Percentiles rank a stretch among this genome's conserved stretches.
Conservation (phyloP, 2,113 vertebrate genomes). For the Eulemur macaco region DNA sequence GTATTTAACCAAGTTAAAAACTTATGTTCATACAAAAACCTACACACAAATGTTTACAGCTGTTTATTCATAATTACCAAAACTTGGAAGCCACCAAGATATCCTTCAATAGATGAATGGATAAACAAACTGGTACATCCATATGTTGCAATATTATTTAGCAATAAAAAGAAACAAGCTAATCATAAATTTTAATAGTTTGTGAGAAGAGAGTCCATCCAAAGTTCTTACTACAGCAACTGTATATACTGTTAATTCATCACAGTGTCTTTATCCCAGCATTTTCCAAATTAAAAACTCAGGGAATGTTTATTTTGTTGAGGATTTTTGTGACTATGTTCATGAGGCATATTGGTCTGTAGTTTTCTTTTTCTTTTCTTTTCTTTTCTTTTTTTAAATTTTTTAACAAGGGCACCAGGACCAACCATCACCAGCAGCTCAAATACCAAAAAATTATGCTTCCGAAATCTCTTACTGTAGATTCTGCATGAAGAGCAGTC, state of each 20-base stretch:
- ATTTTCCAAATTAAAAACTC: conserved; percentile 1
- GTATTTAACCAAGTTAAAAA: background rate
- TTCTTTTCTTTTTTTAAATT: too few relatives aligned
- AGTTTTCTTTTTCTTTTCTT: too few relatives aligned
- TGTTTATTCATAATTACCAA: background rate
- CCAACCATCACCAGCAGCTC: too few relatives aligned
- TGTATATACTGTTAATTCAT: background rate
- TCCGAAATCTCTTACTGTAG: too few relatives aligned
- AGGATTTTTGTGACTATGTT: too few relatives aligned
- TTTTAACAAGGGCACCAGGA: too few relatives aligned
- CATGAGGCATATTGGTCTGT: too few relatives aligned
- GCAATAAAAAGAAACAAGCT: background rate
- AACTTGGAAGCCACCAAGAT: background rate
- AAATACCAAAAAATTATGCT: too few relatives aligned
- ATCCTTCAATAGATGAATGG: background rate
- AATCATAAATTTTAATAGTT: background rate
- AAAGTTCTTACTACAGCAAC: background rate
- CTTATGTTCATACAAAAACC: background rate
- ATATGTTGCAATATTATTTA: background rate
- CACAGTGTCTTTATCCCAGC: background rate
- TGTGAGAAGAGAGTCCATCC: background rate
- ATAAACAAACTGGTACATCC: background rate
- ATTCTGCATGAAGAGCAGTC: too few relatives aligned
- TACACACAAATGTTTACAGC: background rate
- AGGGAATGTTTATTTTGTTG: background rate